These are phyloP conservation scores for Chionis minor DNA, from an alignment of 2,113 vertebrate genomes.

Conservation along the genomic window DNA sequence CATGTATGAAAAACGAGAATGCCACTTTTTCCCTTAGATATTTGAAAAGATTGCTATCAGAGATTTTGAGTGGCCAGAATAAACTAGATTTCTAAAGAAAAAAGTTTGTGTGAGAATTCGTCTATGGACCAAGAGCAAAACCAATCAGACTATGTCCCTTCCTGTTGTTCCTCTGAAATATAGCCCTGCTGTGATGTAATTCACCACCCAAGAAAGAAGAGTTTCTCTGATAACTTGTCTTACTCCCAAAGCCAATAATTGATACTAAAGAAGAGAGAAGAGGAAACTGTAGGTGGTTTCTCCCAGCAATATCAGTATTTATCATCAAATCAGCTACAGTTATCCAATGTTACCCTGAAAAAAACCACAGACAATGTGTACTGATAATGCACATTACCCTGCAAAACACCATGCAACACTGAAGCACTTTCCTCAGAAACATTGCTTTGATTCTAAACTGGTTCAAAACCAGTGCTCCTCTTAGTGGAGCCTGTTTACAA, in stretches of 20 bases:
- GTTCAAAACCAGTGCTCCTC: neutral
- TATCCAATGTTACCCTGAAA: neutral
- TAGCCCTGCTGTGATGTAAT: neutral
- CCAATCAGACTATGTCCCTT: neutral
- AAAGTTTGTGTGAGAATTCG: neutral
- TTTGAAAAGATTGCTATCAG: neutral
- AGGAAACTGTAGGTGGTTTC: neutral
- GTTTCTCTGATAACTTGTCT: neutral
- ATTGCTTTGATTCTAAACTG: constrained; percentile 11
- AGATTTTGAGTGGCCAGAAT: neutral
- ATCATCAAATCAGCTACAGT: neutral
- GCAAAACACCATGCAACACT: neutral
- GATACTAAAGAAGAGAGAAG: neutral
- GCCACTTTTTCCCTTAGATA: neutral
- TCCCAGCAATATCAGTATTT: neutral
- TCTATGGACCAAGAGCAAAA: neutral
- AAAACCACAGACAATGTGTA: neutral
- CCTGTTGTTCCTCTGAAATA: neutral
- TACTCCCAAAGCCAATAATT: neutral
- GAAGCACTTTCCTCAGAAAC: constrained; percentile 17
- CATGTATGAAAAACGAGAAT: neutral
- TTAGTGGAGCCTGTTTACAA: neutral
- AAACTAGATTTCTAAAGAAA: neutral
- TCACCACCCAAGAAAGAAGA: neutral
- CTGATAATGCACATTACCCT: neutral